Percentiles rank a stretch among this genome's conserved stretches.
These are phyloP conservation scores for Ctenosaura bakeri DNA, from an alignment of 2,797 vertebrate species.

Conservation along the genomic window DNA sequence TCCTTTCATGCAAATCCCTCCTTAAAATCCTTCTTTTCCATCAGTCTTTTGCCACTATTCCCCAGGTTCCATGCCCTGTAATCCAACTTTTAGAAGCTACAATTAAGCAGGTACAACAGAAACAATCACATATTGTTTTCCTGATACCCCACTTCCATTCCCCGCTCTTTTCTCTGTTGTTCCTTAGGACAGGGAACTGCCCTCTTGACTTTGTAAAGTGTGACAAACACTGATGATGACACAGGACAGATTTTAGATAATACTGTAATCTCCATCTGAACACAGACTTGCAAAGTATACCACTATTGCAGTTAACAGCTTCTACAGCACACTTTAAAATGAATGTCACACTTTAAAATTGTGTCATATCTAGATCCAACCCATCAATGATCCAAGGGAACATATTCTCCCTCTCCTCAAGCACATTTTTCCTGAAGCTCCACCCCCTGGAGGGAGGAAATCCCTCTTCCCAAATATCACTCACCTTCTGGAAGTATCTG, in stretches of 20 bases:
- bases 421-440: background rate
- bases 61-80: background rate
- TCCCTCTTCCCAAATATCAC: background rate
- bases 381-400: background rate
- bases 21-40: background rate
- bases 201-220: background rate
- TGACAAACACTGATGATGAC: background rate
- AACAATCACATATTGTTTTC: background rate
- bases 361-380: background rate
- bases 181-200: background rate
- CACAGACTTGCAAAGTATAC: background rate
- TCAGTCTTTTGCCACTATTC: background rate
- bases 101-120: background rate
- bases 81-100: background rate
- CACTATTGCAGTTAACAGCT: background rate
- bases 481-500: background rate
- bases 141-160: background rate
- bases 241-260: background rate
- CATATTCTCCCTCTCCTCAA: too few relatives aligned
- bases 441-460: background rate
- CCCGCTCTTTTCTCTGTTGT: background rate
- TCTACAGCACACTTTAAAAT: background rate
- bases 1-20: background rate
- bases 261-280: background rate
- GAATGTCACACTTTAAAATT: background rate